These are phyloP conservation scores for Vidua macroura DNA, from an alignment of 2,113 vertebrate species.

Conservation along the genomic window DNA sequence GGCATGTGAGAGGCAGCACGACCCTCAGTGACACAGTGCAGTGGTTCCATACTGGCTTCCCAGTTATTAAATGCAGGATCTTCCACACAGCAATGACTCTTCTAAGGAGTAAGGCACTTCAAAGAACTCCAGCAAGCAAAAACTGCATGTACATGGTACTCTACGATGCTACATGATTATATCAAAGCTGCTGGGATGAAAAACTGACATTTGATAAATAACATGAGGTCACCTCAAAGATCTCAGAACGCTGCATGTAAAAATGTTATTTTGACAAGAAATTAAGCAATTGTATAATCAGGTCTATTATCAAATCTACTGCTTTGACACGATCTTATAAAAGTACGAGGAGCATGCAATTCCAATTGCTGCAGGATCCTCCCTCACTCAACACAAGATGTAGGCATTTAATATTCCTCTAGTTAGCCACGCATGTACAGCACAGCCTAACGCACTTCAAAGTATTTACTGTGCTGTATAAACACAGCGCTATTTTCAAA, in stretches of 20 bases:
- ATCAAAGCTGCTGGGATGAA: conserved; percentile 45
- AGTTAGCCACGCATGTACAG: conserved; percentile 44
- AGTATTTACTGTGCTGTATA: conserved; percentile 44
- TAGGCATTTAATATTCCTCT: conserved; percentile 24
- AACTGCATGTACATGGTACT: background rate
- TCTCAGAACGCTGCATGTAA: background rate
- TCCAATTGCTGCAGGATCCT: background rate
- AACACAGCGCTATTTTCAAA: conserved; percentile 49
- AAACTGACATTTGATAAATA: conserved; percentile 48
- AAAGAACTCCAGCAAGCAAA: conserved; percentile 40
- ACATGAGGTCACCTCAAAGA: conserved; percentile 32
- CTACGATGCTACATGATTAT: background rate
- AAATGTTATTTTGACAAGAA: conserved; percentile 47
- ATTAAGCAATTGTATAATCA: conserved; percentile 45
- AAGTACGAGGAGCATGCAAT: background rate
- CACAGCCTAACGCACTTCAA: conserved; percentile 22
- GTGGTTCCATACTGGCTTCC: background rate
- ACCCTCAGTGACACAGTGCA: background rate
- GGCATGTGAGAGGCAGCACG: background rate
- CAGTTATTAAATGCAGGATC: background rate
- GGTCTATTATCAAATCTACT: conserved; percentile 9
- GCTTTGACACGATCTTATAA: conserved; percentile 1
- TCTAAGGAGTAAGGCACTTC: conserved; percentile 15
- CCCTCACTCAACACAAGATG: conserved; percentile 17
- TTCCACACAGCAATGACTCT: background rate